Evolutionary conservation across 2,113 vertebrate genomes (phyloP).

Genomic region (Felis chaus): DNA sequence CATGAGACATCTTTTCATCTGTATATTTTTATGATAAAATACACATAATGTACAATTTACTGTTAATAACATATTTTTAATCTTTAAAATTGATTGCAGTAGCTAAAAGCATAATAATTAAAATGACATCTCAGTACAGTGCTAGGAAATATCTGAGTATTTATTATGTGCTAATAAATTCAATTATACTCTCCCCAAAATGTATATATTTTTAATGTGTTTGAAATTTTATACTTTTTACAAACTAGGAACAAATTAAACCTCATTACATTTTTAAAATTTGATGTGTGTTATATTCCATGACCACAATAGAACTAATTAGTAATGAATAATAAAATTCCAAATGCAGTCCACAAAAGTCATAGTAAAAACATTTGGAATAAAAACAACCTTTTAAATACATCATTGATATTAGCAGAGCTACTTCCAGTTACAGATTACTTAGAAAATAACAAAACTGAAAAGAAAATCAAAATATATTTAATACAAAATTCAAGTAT

Average conservation of each 20-base stretch:
- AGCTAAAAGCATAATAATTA: neutral
- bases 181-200: neutral
- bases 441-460: neutral
- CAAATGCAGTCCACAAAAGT: neutral
- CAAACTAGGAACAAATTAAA: slow-evolving; percentile 39
- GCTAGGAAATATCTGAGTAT: neutral
- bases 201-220: neutral
- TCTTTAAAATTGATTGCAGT: neutral
- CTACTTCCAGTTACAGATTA: slow-evolving; percentile 5
- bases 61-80: neutral
- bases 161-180: neutral
- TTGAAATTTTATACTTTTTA: slow-evolving; percentile 23
- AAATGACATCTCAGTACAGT: neutral
- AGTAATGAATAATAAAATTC: slow-evolving; percentile 29
- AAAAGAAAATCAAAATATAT: slow-evolving; percentile 34
- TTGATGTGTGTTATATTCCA: neutral
- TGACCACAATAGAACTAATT: neutral
- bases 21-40: neutral
- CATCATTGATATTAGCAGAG: neutral
- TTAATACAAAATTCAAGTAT: neutral
- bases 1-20: neutral
- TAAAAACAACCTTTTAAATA: slow-evolving; percentile 29
- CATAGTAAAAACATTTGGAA: slow-evolving; percentile 4
- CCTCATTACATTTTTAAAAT: slow-evolving; percentile 9
- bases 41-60: neutral